Base-by-base conservation (phyloP, 2,797 vertebrate genomes). In the Paguma larvata region DNA sequence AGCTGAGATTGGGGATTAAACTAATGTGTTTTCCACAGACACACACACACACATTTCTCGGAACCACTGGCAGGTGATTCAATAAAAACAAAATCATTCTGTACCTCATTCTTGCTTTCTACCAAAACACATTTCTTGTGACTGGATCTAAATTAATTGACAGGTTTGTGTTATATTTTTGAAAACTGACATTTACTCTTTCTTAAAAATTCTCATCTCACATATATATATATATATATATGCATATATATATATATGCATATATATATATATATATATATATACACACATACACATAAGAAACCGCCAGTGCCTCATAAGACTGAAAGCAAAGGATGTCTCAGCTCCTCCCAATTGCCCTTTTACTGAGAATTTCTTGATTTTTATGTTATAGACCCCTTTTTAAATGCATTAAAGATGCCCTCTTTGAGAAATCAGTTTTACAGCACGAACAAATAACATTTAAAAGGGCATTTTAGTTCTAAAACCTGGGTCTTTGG, bases 91-190 rank as follows among this genome's bases (percentile, higher is more conserved):
- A 95, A 96, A 84, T 16, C 21, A 70, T 38, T 38, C 32, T 25
- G 84, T 65, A 32, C 34, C 63, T 93, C 21, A 91, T 95, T 86
- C 59, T 93, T 97, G 19, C 14, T 84, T 95, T 97, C 51, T 86
- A 95, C 44, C 34, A 75, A 94, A 92, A 90, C 68, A 89, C 25
- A 73, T 89, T 92, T 95, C 75, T 92, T 95, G 65, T 41, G 7
- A 88, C 62, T 82, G 46, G 6, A 59, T 88, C 30, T 90, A 82
- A 67, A 85, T 92, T 85, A 91, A 84, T 84, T 77, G 75, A 92
- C n/a, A 88, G 41, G 34, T 79, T 85, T 95, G 80, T 67, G 5
- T 70, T 93, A 90, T 85, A 82, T 90, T 92, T 97, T 97, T 92
- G 59, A 96, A 95, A 95, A 86, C 2, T 85, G 67, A 72, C 41